Percentiles rank a stretch among this genome's conserved stretches.
These are phyloP conservation scores for Aplochiton taeniatus DNA, from an alignment of 2,797 vertebrate genomes.

Conservation along the genomic window DNA sequence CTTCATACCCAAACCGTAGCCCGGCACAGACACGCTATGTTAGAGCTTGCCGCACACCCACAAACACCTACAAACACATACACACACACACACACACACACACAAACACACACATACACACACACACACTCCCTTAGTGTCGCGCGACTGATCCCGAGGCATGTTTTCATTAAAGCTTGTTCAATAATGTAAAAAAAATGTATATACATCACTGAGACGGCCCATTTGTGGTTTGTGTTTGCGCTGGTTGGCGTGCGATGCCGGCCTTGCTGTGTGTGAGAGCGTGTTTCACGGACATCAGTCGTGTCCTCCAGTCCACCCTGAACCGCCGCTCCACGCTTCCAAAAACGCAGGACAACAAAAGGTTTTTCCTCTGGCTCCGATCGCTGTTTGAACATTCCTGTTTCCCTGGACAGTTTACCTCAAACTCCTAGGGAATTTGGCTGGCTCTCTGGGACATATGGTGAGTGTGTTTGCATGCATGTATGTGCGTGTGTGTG, in stretches of 20 bases:
- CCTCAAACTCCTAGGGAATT: slow-evolving; percentile 34
- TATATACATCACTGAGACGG: background rate
- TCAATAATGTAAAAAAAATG: background rate
- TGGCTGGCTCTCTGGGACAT: background rate
- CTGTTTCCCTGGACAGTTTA: too few species aligned
- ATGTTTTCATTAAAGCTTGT: background rate
- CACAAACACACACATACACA: slow-evolving; percentile 6
- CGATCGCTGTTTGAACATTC: too few species aligned
- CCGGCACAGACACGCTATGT: background rate
- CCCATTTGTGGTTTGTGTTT: background rate
- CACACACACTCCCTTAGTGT: background rate
- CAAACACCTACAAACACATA: background rate
- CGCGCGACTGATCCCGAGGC: background rate
- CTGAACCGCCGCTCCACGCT: background rate
- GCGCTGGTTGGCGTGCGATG: background rate
- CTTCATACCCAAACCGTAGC: background rate
- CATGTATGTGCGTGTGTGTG: background rate
- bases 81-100: background rate
- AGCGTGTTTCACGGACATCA: background rate
- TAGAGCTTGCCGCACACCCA: background rate
- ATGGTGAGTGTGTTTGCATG: background rate
- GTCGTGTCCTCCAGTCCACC: background rate
- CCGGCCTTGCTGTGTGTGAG: background rate
- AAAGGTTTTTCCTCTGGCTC: too few species aligned
- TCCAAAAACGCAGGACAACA: too few species aligned